Base-by-base conservation (phyloP, 2,888 invertebrate species). In the Rhagonycha fulva region DNA sequence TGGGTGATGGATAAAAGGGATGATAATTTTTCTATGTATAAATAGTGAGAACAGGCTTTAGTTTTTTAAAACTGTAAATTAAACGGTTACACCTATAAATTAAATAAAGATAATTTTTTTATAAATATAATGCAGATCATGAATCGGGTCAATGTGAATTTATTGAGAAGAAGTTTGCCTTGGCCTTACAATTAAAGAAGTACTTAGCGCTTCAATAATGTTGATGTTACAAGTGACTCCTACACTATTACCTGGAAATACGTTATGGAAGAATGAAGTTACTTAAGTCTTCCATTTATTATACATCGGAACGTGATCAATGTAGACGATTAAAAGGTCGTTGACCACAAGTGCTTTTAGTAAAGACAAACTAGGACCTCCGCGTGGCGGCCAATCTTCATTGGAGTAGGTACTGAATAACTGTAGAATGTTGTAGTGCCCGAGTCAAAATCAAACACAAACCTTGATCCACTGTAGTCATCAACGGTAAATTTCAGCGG, bases 401-500 rank as follows among this genome's bases (percentile, higher is more conserved):
- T 81, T 80, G 80, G 82, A 84, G 47, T 47, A 47, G 80, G 63
- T 82, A 83, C 80, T 80, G 80, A 81, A 84, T 85, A 85, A 85
- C 85, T 85, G 85, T 85, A 85, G 82, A 83, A 78, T 81, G 81
- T 81, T 82, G 82, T 80, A 80, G 81, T 84, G 82, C 81, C 81
- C 83, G 81, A 82, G 80, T 83, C 82, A 83, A 80, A 82, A 76
- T 74, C 78, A 70, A 72, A 66, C 77, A 78, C 77, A 81, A 84
- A 82, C 84, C 84, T 83, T 83, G 83, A 84, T 79, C 80, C 78
- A 82, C 80, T 80, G 78, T 76, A 79, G 80, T 76, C 80, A 79
- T 80, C 84, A 87, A 87, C 87, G 87, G 87, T 87, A 87, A 84
- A 86, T 86, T 85, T 85, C 85, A 84, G 81, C 82, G 79, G 80